phyloP scores from a whole-genome alignment of 2,797 vertebrate species.

The Pagetopsis macropterus region DNA sequence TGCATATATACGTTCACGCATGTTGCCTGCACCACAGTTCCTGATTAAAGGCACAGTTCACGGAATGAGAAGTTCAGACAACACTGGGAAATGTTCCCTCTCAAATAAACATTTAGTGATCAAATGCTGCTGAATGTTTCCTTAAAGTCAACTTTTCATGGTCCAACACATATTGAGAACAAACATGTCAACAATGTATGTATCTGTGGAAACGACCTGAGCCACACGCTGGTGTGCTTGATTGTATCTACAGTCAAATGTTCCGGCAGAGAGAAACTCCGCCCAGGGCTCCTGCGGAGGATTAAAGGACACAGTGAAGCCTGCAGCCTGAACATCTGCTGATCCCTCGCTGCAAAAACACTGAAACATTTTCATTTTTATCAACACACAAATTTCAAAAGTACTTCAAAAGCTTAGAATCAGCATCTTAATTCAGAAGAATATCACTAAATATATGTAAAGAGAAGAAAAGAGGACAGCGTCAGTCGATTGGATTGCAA shows the following conservation, averaged over 20 bases:
- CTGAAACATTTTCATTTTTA: constrained; percentile 25
- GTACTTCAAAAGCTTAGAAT: constrained; percentile 41
- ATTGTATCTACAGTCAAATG: constrained; percentile 20
- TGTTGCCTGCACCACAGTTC: constrained; percentile 25
- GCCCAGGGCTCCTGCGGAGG: constrained; percentile 8
- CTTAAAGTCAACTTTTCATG: neutral
- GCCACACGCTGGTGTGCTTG: constrained; percentile 18
- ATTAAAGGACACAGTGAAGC: constrained; percentile 30
- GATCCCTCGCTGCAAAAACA: neutral
- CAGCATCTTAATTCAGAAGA: constrained; percentile 42
- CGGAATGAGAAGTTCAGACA: constrained; percentile 21
- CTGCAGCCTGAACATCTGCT: constrained; percentile 18
- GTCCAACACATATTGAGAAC: constrained; percentile 18
- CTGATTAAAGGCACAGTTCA: constrained; percentile 32
- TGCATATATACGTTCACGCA: constrained; percentile 57
- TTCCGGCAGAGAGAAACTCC: constrained; percentile 24
- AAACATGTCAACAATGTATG: constrained; percentile 21
- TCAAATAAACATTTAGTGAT: neutral
- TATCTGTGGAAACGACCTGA: constrained; percentile 22
- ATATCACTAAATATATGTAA: constrained; percentile 37
- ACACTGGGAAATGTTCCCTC: constrained; percentile 17
- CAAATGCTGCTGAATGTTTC: constrained; percentile 19
- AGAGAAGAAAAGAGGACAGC: constrained; percentile 18
- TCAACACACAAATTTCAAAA: constrained; percentile 28
- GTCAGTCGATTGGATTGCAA: constrained; percentile 44